phyloP scores from a whole-genome alignment of 2,888 invertebrate species.

The Apodemia zela region DNA sequence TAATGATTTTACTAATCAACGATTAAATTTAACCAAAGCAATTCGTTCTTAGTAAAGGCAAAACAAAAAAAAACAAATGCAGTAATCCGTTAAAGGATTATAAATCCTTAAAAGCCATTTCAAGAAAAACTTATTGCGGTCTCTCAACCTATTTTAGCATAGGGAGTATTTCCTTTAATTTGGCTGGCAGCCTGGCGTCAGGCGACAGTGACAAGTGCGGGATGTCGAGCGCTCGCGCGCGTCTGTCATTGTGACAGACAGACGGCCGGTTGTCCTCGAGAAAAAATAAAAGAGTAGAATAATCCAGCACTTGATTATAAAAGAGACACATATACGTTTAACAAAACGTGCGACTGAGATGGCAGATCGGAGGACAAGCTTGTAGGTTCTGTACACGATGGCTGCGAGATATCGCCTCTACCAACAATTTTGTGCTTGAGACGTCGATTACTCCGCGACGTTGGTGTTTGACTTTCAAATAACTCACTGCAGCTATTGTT shows the following conservation, averaged over 20 bases:
- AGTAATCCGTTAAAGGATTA: constrained; percentile 26
- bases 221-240: constrained; percentile 45
- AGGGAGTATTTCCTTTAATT: constrained; percentile 56
- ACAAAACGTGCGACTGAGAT: constrained; percentile 38
- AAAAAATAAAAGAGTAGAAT: constrained; percentile 50
- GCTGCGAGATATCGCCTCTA: constrained; percentile 47
- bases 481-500: constrained; percentile 51
- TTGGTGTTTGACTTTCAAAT: constrained; percentile 65
- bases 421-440: constrained; percentile 58
- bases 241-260: constrained; percentile 54
- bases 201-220: constrained; percentile 57
- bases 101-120: constrained; percentile 26
- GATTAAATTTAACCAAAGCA: neutral
- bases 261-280: constrained; percentile 51
- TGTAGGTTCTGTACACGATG: constrained; percentile 47
- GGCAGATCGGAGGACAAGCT: constrained; percentile 40
- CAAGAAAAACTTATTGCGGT: constrained; percentile 31
- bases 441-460: constrained; percentile 58
- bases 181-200: constrained; percentile 43
- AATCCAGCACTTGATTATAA: constrained; percentile 43
- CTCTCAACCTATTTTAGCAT: constrained; percentile 52
- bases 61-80: constrained; percentile 20
- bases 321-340: constrained; percentile 37
- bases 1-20: constrained; percentile 1
- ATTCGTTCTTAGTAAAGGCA: constrained; percentile 11